Conservation (phyloP, 2,888 invertebrate species). For the Chrysolina haemoptera region DNA sequence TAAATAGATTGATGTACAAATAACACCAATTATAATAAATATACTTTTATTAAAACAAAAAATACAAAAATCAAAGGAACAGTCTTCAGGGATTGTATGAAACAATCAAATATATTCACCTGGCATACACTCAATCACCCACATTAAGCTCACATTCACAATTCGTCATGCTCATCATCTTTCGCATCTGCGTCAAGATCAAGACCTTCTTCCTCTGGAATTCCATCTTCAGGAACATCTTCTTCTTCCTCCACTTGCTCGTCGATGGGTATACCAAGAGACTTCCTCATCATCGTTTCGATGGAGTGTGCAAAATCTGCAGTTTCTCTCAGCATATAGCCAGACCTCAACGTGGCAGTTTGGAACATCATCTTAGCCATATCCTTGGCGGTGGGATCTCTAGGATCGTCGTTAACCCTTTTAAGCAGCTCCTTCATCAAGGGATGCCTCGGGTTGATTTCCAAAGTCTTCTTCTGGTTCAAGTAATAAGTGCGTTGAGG, state of each 20-base stretch:
- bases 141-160: conserved; percentile 67
- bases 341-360: conserved; percentile 93
- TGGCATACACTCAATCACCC: conserved; percentile 44
- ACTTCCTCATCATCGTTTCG: conserved; percentile 89
- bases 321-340: conserved; percentile 92
- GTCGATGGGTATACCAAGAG: conserved; percentile 83
- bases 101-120: conserved; percentile 43
- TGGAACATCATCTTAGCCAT: conserved; percentile 93
- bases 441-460: conserved; percentile 98
- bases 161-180: conserved; percentile 73
- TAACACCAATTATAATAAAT: conserved; percentile 39
- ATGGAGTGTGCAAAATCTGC: conserved; percentile 91
- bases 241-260: conserved; percentile 74
- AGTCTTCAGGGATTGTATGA: conserved; percentile 54
- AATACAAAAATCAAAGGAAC: conserved; percentile 53
- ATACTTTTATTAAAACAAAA: conserved; percentile 47
- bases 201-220: conserved; percentile 66
- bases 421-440: conserved; percentile 91
- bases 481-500: conserved; percentile 91
- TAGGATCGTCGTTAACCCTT: conserved; percentile 83
- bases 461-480: conserved; percentile 95
- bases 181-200: conserved; percentile 65
- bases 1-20: neutral
- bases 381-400: conserved; percentile 84
- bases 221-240: conserved; percentile 69